A percentile compares a stretch with the other conserved stretches of the same genome.
Evolutionary conservation across 2,113 vertebrate genomes (phyloP).

Genomic region (Brachypodius melanocephalos): DNA sequence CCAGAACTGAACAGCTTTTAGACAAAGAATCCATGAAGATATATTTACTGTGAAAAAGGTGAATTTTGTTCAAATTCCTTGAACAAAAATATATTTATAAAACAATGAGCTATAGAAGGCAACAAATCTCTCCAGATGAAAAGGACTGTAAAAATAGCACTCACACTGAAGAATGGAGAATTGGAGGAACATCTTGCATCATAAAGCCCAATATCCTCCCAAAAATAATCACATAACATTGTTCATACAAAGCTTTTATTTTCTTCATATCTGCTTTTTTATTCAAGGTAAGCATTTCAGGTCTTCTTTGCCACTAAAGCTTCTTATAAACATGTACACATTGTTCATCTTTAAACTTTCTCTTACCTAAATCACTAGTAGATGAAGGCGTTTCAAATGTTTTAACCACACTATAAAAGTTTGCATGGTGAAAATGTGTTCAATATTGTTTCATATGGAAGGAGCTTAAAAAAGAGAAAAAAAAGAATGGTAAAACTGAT

Average conservation of each 20-base stretch:
- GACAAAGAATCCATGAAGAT: not conserved
- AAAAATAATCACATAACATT: not conserved
- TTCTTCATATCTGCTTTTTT: not conserved
- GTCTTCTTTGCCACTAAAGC: not conserved
- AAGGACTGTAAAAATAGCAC: not conserved
- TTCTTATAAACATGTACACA: not conserved
- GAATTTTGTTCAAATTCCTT: not conserved
- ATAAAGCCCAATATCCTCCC: not conserved
- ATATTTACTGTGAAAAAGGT: not conserved
- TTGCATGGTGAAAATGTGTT: not conserved
- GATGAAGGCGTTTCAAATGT: not conserved
- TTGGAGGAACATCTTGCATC: rapidly evolving
- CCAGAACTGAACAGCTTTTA: not conserved
- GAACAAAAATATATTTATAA: not conserved
- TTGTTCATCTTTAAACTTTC: not conserved
- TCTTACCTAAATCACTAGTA: not conserved
- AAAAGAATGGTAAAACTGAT: not conserved
- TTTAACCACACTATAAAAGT: not conserved
- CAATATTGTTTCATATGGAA: not conserved
- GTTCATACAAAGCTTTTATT: not conserved
- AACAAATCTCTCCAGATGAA: slow-evolving; percentile 1
- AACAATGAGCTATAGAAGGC: not conserved
- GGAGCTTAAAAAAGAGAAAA: not conserved
- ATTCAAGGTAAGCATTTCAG: not conserved
- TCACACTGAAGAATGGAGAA: not conserved